Evolutionary conservation across 2,113 vertebrate species (phyloP), one percentile per base, ranked within the genome.

Genomic region (Lepisosteus oculatus): DNA sequence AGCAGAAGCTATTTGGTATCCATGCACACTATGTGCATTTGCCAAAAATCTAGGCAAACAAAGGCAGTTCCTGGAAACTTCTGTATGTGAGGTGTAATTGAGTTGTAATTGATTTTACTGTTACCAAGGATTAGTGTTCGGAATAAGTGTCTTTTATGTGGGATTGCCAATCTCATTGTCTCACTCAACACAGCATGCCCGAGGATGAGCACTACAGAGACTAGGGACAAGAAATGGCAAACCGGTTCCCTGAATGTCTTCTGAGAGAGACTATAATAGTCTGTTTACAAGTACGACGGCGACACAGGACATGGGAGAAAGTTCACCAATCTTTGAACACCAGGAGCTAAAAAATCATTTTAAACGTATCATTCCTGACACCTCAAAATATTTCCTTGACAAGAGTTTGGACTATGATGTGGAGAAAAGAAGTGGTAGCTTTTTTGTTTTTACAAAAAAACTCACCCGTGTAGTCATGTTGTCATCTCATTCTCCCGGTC

Each of bases 41-140:
- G 69, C 68, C 65, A 67, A 65, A 47, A 67, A 8, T n/a, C 15
- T 29, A 61, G 61, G 65, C 45, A 51, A 57, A 68, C 66, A 29
- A 55, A 69, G 43, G 7, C 56, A 61, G 47, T 51, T 5, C 43
- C 45, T 6, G 47, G 9, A 47, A 43, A 43, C 43, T 29, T 29
- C 29, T 29, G 29, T 54, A 8, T 6, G 14, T 65, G 8, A 8
- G n/a, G 57, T 57, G 65, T 75, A 65, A 76, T 78, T 67, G n/a
- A 56, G 73, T 78, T 77, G 73, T 70, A 61, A 79, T 82, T 69
- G 78, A 77, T 74, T 68, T 79, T 72, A 77, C 72, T 72, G 74
- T 73, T 73, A 67, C 68, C 42, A 61, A 61, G 74, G 70, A 65
- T 73, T 65, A 75, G 55, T 17, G 59, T 41, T 64, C 74, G 63